Evolutionary conservation across 1,140 invertebrate species (phyloP), one percentile per base, ranked within the genome.

Genomic region (Rhynchophorus ferrugineus): DNA sequence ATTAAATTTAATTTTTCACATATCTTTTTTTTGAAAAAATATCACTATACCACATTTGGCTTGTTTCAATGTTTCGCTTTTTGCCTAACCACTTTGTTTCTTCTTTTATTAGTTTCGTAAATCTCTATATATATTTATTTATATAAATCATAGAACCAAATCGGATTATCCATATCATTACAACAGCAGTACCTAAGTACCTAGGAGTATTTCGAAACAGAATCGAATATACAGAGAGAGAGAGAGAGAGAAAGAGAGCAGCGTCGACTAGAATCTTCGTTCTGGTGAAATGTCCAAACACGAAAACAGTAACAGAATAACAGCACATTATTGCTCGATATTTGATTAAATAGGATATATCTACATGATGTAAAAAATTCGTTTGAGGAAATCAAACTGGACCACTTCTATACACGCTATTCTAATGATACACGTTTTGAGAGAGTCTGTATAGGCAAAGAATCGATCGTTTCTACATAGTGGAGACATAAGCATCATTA

Each of bases 1-100:
- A 13, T 41, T 41, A 17, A 37, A n/a, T n/a, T n/a, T 11, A 29
- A 29, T 29, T 29, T 29, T 29, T 29, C n/a, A n/a, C n/a, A n/a
- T n/a, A n/a, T n/a, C 11, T 11, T 11, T 29, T 29, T 53, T 46
- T 34, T 54, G 22, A 73, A 76, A 78, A 78, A 77, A 78, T 79
- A 80, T 79, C 76, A 78, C 76, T 75, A 68, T 72, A 69, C 64
- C 65, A 58, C 53, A 58, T 62, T 63, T 68, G 65, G 67, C 63
- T 65, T 50, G 19, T 34, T n/a, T 50, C 13, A 13, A 34, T 45
- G 11, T 29, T 29, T 29, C 24, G 24, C 24, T 29, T n/a, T 50
- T 42, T 22, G 48, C 39, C 33, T 19, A 17, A 22, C n/a, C 48
- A 49, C 38, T 41, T 41, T 20, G 38, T 49, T 44, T 33, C 20